phyloP scores from a whole-genome alignment of 2,888 invertebrate species.

The Beris chalybata region DNA sequence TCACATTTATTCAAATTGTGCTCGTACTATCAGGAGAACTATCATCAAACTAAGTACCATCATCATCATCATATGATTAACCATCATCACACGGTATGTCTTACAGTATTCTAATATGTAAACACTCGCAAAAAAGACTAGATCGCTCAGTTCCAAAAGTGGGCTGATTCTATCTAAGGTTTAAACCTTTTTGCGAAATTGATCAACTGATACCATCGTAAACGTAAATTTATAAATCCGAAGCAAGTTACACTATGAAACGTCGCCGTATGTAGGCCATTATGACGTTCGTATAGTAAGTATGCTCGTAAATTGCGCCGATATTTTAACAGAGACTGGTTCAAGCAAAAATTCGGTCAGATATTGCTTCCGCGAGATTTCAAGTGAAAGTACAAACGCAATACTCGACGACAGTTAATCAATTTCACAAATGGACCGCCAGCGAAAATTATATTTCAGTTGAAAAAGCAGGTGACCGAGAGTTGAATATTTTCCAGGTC shows the following conservation, averaged over 20 bases:
- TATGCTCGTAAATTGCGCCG: not conserved
- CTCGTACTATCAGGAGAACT: slow-evolving; percentile 76
- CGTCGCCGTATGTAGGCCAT: too few relatives aligned
- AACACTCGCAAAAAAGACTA: not conserved
- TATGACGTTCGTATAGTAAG: too few relatives aligned
- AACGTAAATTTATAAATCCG: too few relatives aligned
- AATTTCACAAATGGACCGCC: too few relatives aligned
- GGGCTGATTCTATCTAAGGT: too few relatives aligned
- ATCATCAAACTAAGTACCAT: slow-evolving; percentile 74
- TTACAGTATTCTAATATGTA: not conserved
- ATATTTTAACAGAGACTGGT: not conserved
- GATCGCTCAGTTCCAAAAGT: too few relatives aligned
- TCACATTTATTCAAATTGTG: slow-evolving; percentile 83
- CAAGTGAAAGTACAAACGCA: slow-evolving; percentile 1
- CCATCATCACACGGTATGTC: slow-evolving; percentile 68
- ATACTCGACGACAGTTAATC: not conserved
- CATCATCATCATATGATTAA: slow-evolving; percentile 81
- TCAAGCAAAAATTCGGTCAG: not conserved
- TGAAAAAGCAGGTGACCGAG: not conserved
- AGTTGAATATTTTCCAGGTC: slow-evolving; percentile 42
- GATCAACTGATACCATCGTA: too few relatives aligned
- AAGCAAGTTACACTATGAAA: not conserved
- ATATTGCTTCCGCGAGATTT: not conserved
- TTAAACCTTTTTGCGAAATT: too few relatives aligned
- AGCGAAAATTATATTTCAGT: too few relatives aligned